Evolutionary conservation across 2,888 invertebrate genomes (phyloP).

Genomic region (Dolichopus griseipennis): DNA sequence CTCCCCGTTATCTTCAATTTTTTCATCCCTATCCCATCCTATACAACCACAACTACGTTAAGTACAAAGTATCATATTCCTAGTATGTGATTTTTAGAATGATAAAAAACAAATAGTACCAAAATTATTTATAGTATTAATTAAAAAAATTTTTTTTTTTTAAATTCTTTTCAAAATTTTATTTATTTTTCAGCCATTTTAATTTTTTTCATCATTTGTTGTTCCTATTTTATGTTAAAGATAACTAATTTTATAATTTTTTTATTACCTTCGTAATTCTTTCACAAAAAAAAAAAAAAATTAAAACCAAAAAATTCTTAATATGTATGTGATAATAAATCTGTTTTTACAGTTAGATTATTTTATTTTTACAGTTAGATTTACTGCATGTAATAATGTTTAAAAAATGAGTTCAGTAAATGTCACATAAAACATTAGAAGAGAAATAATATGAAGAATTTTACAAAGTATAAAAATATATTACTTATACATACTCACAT

Average conservation of each 20-base stretch:
- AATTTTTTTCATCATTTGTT: neutral
- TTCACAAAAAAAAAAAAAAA: neutral
- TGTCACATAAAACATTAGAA: conserved; percentile 1
- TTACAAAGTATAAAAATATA: neutral
- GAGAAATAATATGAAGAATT: neutral
- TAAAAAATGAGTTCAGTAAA: neutral
- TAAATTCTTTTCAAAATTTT: too few species aligned
- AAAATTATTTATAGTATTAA: too few species aligned
- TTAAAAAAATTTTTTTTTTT: too few species aligned
- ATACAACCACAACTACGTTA: too few species aligned
- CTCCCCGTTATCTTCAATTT: too few species aligned
- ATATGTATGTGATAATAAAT: neutral
- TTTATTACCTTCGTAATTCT: neutral
- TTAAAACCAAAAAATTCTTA: too few species aligned
- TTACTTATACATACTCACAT: neutral
- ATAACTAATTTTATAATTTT: neutral
- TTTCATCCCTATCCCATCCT: too few species aligned
- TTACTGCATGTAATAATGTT: neutral
- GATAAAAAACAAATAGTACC: too few species aligned
- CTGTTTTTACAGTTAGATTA: neutral
- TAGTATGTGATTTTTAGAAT: too few species aligned
- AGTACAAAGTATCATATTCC: too few species aligned
- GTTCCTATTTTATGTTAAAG: neutral
- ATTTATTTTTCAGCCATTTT: too few species aligned
- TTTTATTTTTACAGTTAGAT: neutral